Evolutionary conservation across 2,797 vertebrate species (phyloP).

Genomic region (Falco berigora): DNA sequence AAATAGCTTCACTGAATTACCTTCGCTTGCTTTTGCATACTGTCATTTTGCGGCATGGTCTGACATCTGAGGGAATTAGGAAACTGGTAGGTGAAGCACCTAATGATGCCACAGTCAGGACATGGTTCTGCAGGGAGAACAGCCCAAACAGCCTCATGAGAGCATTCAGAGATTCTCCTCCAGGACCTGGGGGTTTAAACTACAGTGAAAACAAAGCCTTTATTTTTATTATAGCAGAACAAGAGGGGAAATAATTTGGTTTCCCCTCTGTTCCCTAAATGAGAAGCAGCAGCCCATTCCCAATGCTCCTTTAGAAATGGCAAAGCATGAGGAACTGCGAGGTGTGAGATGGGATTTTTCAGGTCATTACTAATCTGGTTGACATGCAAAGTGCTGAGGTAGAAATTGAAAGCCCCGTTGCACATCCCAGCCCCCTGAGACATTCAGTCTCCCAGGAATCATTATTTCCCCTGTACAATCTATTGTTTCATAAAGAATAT

Average conservation of each 20-base stretch:
- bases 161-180: not conserved
- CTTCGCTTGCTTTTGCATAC: not conserved
- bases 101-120: not conserved
- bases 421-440: conserved; percentile 7
- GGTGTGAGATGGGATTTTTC: not conserved
- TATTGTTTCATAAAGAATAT: conserved; percentile 43
- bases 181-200: not conserved
- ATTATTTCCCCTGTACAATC: conserved; percentile 16
- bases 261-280: not conserved
- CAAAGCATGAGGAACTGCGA: not conserved
- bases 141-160: not conserved
- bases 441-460: conserved; percentile 7
- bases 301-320: not conserved
- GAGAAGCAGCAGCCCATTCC: not conserved
- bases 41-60: not conserved
- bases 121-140: not conserved
- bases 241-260: not conserved
- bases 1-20: not conserved
- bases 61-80: not conserved
- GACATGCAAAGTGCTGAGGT: conserved; percentile 25
- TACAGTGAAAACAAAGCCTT: not conserved
- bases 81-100: not conserved
- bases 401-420: not conserved
- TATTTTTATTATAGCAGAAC: not conserved
- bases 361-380: conserved; percentile 10